These are phyloP conservation scores for Parnassius orleans DNA, from an alignment of 2,888 invertebrate genomes.

Conservation along the genomic window DNA sequence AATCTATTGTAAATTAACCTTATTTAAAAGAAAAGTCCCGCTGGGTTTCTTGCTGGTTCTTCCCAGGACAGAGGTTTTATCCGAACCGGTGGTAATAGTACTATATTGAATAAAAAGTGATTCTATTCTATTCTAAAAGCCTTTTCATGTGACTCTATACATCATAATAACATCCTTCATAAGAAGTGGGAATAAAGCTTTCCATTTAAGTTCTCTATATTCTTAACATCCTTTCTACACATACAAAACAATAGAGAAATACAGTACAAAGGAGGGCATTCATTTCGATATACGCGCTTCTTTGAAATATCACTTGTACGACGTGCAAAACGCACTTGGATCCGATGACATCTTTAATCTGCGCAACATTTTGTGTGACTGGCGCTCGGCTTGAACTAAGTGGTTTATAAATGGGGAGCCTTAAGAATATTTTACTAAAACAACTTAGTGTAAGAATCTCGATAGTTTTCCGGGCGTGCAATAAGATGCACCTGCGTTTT, in stretches of 20 bases:
- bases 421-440: not conserved
- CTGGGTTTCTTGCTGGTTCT: too few species aligned
- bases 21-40: too few species aligned
- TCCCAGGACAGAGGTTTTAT: too few species aligned
- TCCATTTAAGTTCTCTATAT: too few species aligned
- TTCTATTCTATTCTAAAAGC: too few species aligned
- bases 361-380: conserved; percentile 73
- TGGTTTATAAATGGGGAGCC: conserved; percentile 66
- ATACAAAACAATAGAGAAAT: not conserved
- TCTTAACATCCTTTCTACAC: too few species aligned
- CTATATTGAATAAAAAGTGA: too few species aligned
- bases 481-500: not conserved
- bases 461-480: not conserved
- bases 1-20: too few species aligned
- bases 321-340: conserved; percentile 65
- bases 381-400: conserved; percentile 49
- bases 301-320: conserved; percentile 54
- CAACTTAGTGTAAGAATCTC: not conserved
- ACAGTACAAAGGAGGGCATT: conserved; percentile 13
- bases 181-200: too few species aligned
- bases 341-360: conserved; percentile 77
- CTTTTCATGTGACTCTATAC: too few species aligned
- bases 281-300: conserved; percentile 26
- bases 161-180: too few species aligned
- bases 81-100: too few species aligned